Evolutionary conservation across 1,140 invertebrate genomes (phyloP), one percentile per base, ranked within the genome.

Genomic region (Pissodes strobi): DNA sequence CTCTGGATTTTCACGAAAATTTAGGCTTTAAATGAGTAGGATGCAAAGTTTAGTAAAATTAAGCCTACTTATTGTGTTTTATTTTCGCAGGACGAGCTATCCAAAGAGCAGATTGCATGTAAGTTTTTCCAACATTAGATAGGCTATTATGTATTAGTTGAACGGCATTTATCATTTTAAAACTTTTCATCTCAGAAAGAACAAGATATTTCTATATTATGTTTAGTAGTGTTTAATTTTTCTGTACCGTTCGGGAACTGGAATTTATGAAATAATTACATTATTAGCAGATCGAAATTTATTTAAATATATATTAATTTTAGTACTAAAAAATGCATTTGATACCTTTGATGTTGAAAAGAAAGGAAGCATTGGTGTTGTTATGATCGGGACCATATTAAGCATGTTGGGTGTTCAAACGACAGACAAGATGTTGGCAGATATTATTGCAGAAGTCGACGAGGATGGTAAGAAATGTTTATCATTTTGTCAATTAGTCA

Each of bases 291-390:
- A n/a, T n/a, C n/a, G n/a, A n/a, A n/a, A n/a, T n/a, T n/a, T n/a
- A n/a, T n/a, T n/a, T n/a, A n/a, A n/a, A n/a, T n/a, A n/a, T n/a
- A n/a, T n/a, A n/a, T n/a, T n/a, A n/a, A n/a, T 72, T 73, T 23
- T 72, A 91, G 90, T 91, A 79, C 79, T 91, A 61, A 85, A 87
- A 62, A 89, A 88, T 74, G 90, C 89, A n/a, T 93, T 93, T 76
- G 86, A 88, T 67, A 89, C 90, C 27, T 93, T 93, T 73, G 90
- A 93, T 74, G 84, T 87, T 43, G 89, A 90, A 53, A 89, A 89
- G 69, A 87, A 86, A 49, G 89, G 90, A 2, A 84, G 81, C 64
- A 91, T 92, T 69, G 83, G 85, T 55, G 85, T 87, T 43, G 84
- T 86, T 59, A 89, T 90, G 82, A 87, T 92, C 64, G 85, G 87